Base-by-base conservation (phyloP, 2,797 vertebrate genomes). In the Champsocephalus gunnari region DNA sequence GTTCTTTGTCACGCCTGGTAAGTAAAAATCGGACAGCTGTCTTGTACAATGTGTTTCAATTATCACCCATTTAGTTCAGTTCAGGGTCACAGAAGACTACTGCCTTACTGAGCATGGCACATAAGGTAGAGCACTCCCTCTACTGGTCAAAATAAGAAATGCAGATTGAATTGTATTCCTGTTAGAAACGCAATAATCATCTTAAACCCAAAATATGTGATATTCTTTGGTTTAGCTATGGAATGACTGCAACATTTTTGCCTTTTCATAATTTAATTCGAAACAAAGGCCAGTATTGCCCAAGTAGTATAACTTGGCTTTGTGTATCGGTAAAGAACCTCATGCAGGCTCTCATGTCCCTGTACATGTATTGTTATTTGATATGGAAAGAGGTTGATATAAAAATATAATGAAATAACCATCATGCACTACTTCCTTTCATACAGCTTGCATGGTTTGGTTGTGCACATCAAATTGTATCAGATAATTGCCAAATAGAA, bases 91-190 rank as follows among this genome's bases (percentile, higher is more conserved):
- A 55, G n/a, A 61, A n/a, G 7, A 28, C 44, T 19, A 12, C n/a
- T 9, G 43, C 14, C 16, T 43, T 24, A 17, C 34, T 32, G n/a
- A 64, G 19, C 0, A 9, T 9, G 4, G 45, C 13, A 59, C 14
- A 58, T 38, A 5, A 67, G 74, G 44, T 41, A 9, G 41, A 71
- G 74, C 12, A 34, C 81, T 71, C 79, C 79, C 79, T 78, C 82
- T 80, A 47, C 48, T 85, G 87, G 82, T 63, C 60, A 81, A 32
- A 65, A 13, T 43, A 9, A 79, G 24, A 74, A 66, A 7, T 64
- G 44, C 67, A 75, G 32, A 55, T 47, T 73, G 10, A 49, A 10
- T 38, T 13, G 9, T 10, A 2, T 16, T 10, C 5, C n/a, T 14
- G 13, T 24, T 63, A 6, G 12, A 49, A 44, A 14, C 2, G 47